Evolutionary conservation across 2,797 vertebrate genomes (phyloP), one percentile per base, ranked within the genome.

Genomic region (Hoplostethus atlanticus): DNA sequence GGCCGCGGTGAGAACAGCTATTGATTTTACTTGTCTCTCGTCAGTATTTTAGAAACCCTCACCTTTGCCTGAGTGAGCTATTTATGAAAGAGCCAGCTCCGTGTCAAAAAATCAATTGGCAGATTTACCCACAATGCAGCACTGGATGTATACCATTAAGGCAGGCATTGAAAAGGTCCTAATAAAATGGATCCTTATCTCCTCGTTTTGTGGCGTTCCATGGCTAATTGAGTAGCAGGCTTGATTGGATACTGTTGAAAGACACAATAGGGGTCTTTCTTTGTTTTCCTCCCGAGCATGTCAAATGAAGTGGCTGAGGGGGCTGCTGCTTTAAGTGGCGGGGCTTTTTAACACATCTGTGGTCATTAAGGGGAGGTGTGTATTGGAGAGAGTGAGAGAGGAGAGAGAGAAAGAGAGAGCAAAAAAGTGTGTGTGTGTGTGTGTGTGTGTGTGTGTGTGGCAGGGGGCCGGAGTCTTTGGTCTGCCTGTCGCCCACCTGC

Each of bases 401-500:
- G 21, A 21, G 21, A 21, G 21, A 69, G 59, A 68, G 70, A 76
- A 83, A 83, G n/a, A 68, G 74, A 53, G 68, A 72, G 36, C 15
- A 1, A 68, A 73, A 73, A 40, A 50, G 65, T 77, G 70, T 63
- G 48, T 59, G 61, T 71, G 48, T 59, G 61, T 71, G 60, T 68
- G 60, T 71, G 79, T 47, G 56, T 72, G 46, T 61, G 60, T 68
- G 67, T 60, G 59, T 47, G 50, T 25, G 48, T 21, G 64, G 64
- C 71, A 31, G 38, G 59, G 34, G 47, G 52, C 46, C 81, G 67
- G 82, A 80, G 83, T 68, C 83, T 89, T 83, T 86, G 83, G 83
- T 86, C 77, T 66, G 85, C 62, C 83, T 89, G 89, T 84, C 11
- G 67, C 86, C 92, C 89, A 92, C 91, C 91, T 92, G 88, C 88